Evolutionary conservation across 2,113 vertebrate species (phyloP), one percentile per base, ranked within the genome.

Genomic region (Laterallus jamaicensis): DNA sequence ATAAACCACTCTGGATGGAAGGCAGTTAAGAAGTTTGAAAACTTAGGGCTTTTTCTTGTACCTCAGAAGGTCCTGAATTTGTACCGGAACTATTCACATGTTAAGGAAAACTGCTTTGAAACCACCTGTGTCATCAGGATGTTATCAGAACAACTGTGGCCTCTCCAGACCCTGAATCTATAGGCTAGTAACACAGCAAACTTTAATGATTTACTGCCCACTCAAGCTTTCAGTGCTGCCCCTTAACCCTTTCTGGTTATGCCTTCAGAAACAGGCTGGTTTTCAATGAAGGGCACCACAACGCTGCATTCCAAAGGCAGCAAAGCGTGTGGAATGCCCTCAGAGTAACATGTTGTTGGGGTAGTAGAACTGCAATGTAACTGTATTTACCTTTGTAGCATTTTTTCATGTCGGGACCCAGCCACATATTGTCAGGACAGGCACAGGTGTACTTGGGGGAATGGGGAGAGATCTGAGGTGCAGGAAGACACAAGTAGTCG

Each of bases 401-500:
- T 75, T 98, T 99, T 87, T 99, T 99, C 99, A 99, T 99, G 97
- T 99, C 99, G 3, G 98, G 99, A 39, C 99, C 99, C 94, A 99
- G 98, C 97, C 99, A 99, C 98, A 98, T 99, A 4, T 98, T 98
- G 87, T 99, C 99, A 10, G 99, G 99, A 97, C 99, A 99, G 97
- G 99, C 99, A 82, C 99, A 99, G 0, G 99, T 99, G 86, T 99
- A 99, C 94, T 98, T 99, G 71, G 99, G 99, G 40, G 99, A 99
- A 81, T 99, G 99, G 84, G 98, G 97, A 26, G 98, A 99, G 97
- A 98, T 98, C 97, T 99, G 99, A 40, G 99, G 99, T 44, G 99
- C 99, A 92, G 99, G 99, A 79, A 99, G 98, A 96, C 99, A 99
- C 81, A 99, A 97, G 94, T 99, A 99, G 88, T 99, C 99, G 74